Percentiles rank a stretch among this genome's conserved stretches.
These are phyloP conservation scores for Channallabes apus DNA, from an alignment of 2,797 vertebrate genomes.

Conservation along the genomic window DNA sequence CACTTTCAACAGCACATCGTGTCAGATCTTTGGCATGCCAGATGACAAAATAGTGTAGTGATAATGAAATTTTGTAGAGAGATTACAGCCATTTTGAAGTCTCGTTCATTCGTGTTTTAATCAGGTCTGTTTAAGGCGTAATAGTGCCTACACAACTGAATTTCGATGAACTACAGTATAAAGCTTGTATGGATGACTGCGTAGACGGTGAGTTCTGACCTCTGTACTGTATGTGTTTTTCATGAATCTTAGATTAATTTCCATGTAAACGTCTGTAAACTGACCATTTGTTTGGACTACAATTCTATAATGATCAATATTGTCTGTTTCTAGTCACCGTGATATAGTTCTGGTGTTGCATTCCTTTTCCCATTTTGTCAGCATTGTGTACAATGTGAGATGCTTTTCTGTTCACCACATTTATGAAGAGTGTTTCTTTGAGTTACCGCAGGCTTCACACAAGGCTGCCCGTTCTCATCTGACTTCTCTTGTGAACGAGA, in stretches of 20 bases:
- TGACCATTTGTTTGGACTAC: not conserved
- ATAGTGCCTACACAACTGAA: not conserved
- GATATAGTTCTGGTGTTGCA: not conserved
- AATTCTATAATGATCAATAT: no score
- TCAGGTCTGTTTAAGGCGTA: not conserved
- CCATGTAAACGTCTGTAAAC: not conserved
- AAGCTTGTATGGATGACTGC: not conserved
- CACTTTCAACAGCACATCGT: conserved; percentile 30
- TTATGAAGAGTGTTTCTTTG: not conserved
- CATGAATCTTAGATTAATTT: not conserved
- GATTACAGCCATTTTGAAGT: not conserved
- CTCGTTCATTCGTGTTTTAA: not conserved
- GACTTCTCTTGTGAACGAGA: not conserved
- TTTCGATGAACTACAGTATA: not conserved
- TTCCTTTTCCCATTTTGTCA: not conserved
- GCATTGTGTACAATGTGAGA: not conserved
- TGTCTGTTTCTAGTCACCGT: not conserved
- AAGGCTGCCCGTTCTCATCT: no score
- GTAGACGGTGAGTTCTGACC: not conserved
- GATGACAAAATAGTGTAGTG: conserved; percentile 36
- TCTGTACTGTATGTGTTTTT: not conserved
- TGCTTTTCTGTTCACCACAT: not conserved
- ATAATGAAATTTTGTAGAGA: conserved; percentile 41
- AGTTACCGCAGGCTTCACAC: not conserved
- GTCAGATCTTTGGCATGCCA: conserved; percentile 25